phyloP scores from a whole-genome alignment of 2,113 vertebrate species.

The Alethe castanea region DNA sequence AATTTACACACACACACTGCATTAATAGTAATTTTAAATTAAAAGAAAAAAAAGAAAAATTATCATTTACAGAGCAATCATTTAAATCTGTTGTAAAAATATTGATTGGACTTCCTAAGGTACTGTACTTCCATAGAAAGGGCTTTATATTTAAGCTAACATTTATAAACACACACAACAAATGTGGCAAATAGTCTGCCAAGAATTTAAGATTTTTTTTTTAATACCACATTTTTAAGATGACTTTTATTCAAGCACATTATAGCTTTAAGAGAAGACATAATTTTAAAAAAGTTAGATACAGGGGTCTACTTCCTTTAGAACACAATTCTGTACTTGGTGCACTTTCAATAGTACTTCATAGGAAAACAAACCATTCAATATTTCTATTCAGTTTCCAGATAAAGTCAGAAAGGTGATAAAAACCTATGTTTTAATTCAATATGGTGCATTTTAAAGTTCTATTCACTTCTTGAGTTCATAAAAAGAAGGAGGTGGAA shows the following conservation, averaged over 20 bases:
- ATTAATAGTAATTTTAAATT: neutral
- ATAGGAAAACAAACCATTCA: neutral
- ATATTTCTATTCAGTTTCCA: neutral
- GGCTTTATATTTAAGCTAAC: neutral
- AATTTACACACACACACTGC: neutral
- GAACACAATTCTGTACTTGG: neutral
- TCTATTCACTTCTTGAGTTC: neutral
- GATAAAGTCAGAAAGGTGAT: neutral
- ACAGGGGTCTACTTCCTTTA: neutral
- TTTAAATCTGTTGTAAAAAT: neutral
- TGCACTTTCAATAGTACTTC: rapidly evolving
- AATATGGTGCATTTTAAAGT: neutral
- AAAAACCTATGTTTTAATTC: neutral
- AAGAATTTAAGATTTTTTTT: neutral
- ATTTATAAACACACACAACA: neutral
- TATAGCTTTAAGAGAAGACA: neutral
- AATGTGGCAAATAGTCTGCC: neutral
- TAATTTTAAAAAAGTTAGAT: neutral
- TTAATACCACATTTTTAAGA: neutral
- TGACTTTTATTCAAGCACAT: neutral
- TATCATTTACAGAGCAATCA: neutral
- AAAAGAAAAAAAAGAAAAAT: neutral
- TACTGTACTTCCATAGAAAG: neutral
- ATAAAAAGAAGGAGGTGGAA: neutral
- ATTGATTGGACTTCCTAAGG: neutral